Evolutionary conservation across 92 coral and sea anemone genomes (phyloP).

Genomic region (Porites evermanni): DNA sequence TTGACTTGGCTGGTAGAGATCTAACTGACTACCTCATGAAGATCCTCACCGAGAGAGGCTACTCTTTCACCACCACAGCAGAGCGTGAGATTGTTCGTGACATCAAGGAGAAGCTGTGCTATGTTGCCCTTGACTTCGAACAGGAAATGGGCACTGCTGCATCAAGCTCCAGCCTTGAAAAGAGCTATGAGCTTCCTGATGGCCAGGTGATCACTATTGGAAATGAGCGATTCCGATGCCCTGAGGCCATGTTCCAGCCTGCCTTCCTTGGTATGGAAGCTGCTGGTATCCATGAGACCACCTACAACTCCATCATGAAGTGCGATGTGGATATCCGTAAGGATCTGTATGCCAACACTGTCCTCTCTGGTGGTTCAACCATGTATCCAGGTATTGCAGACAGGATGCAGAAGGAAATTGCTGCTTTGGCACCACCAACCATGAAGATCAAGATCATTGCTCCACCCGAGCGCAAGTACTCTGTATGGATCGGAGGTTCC

Average conservation of each 20-base stretch:
- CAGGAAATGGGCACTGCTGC: constrained; percentile 97
- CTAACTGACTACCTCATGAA: constrained; percentile 98
- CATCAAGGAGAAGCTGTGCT: constrained; percentile 89
- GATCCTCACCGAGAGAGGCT: constrained; percentile 97
- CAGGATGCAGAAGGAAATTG: constrained; percentile 98
- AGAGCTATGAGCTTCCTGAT: constrained; percentile 98
- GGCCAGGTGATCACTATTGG: constrained; percentile 99
- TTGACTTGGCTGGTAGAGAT: constrained; percentile 97
- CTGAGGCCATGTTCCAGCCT: constrained; percentile 98
- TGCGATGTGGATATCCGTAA: constrained; percentile 99
- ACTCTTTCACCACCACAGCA: constrained; percentile 99
- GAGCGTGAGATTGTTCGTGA: constrained; percentile 97
- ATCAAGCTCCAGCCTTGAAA: constrained; percentile 95
- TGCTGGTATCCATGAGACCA: constrained; percentile 98
- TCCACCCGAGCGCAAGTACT: constrained; percentile 99
- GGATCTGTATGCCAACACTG: constrained; percentile 97
- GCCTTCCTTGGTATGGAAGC: constrained; percentile 97
- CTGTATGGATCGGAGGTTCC: constrained; percentile 99
- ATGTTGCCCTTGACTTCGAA: constrained; percentile 95
- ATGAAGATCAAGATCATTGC: constrained; percentile 99
- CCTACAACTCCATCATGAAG: constrained; percentile 99
- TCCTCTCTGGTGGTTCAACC: constrained; percentile 97
- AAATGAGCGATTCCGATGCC: constrained; percentile 98
- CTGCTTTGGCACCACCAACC: constrained; percentile 96
- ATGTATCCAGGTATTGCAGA: constrained; percentile 99